phyloP scores from a whole-genome alignment of 2,888 invertebrate species.

The Auanema sp. region DNA sequence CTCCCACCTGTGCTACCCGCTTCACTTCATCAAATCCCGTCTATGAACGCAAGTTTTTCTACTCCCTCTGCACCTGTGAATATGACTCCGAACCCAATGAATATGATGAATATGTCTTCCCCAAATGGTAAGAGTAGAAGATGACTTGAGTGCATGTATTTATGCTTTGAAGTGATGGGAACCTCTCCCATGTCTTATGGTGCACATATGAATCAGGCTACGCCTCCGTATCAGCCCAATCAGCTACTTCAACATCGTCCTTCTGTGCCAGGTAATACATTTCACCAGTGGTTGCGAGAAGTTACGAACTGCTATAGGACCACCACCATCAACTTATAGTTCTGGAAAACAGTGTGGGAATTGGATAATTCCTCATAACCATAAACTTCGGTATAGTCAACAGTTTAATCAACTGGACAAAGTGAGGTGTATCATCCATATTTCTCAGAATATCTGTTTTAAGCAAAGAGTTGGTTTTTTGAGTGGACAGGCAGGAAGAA shows the following conservation, averaged over 20 bases:
- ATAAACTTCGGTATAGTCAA: conserved; percentile 58
- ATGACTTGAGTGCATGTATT: no score
- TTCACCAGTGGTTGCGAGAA: not conserved
- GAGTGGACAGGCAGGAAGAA: conserved; percentile 47
- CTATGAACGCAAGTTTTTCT: conserved; percentile 1
- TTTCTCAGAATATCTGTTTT: conserved; percentile 6
- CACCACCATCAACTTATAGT: conserved; percentile 13
- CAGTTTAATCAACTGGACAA: conserved; percentile 61
- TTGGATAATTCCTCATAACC: conserved; percentile 60
- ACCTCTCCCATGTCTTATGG: conserved; percentile 5
- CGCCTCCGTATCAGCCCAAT: not conserved
- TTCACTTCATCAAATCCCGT: conserved; percentile 62
- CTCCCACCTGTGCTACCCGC: conserved; percentile 85
- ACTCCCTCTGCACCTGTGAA: not conserved
- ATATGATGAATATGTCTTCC: not conserved
- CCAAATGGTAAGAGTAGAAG: not conserved
- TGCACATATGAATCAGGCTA: not conserved
- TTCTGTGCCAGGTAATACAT: conserved; percentile 5
- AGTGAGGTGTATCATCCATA: conserved; percentile 10
- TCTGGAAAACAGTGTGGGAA: conserved; percentile 52
- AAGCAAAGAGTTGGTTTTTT: conserved; percentile 50
- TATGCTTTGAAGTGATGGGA: not conserved
- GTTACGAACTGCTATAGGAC: not conserved
- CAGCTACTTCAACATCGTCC: not conserved
- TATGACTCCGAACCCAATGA: not conserved